These are phyloP conservation scores for Smittia aterrima DNA, from an alignment of 2,888 invertebrate genomes.

Conservation along the genomic window DNA sequence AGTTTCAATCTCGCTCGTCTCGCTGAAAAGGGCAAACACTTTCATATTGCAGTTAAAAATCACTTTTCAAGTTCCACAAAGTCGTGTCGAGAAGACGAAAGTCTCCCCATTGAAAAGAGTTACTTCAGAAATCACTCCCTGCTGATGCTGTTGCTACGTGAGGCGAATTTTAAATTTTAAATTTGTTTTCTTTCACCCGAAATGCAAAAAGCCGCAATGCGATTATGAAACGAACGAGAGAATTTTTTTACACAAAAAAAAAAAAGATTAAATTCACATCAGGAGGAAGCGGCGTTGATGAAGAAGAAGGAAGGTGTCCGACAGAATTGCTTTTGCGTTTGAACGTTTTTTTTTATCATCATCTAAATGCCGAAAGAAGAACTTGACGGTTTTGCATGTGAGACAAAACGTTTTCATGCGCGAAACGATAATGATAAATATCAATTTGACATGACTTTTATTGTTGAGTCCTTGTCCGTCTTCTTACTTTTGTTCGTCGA, in stretches of 20 bases:
- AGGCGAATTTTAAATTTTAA: constrained; percentile 36
- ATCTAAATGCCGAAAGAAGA: neutral
- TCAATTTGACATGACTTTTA: constrained; percentile 41
- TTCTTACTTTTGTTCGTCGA: neutral
- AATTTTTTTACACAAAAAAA: neutral
- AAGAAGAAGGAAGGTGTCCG: constrained; percentile 29
- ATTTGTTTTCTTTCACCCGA: neutral
- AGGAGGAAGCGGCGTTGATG: neutral
- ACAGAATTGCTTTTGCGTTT: neutral
- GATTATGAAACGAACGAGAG: constrained; percentile 26
- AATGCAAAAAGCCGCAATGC: constrained; percentile 38
- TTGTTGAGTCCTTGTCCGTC: constrained; percentile 35
- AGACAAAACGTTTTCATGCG: constrained; percentile 3
- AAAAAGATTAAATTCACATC: constrained; percentile 39
- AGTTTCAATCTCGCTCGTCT: neutral
- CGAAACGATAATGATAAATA: constrained; percentile 10
- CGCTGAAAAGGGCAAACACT: neutral
- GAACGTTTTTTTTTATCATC: neutral
- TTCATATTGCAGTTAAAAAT: constrained; percentile 4
- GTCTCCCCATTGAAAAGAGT: neutral
- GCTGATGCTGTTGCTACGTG: constrained; percentile 18
- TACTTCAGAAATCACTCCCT: constrained; percentile 15
- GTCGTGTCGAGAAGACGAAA: neutral
- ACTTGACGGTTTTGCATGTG: constrained; percentile 18
- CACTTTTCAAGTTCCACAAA: neutral